Percentiles rank a stretch among this genome's conserved stretches.
Conservation (phyloP, 2,888 invertebrate species). For the Nasonovia ribisnigri region DNA sequence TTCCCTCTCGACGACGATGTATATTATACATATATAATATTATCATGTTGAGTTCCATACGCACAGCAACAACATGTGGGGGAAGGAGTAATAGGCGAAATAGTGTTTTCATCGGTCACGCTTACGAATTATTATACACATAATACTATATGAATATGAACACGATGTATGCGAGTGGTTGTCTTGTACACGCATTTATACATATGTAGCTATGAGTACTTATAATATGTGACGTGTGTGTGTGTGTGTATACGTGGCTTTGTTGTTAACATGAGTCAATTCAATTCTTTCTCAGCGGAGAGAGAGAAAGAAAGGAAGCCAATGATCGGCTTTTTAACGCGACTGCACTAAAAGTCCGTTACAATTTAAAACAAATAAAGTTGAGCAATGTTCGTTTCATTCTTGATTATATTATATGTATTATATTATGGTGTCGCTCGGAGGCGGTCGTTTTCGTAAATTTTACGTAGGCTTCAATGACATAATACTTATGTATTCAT, state of each 20-base stretch:
- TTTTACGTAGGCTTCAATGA: slow-evolving; percentile 40
- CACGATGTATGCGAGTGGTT: background rate
- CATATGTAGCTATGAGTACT: background rate
- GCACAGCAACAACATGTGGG: background rate
- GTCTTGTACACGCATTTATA: background rate
- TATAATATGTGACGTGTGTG: background rate
- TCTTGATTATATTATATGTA: background rate
- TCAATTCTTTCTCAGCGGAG: background rate
- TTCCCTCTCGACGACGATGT: background rate
- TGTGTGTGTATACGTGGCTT: background rate
- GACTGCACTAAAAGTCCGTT: background rate
- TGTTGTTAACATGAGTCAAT: slow-evolving; percentile 45
- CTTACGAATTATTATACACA: slow-evolving; percentile 42
- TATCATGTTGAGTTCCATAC: background rate
- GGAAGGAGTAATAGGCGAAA: background rate
- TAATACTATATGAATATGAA: slow-evolving; percentile 10
- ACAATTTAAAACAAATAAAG: slow-evolving; percentile 1
- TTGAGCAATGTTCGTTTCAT: background rate
- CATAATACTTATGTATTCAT: background rate
- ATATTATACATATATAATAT: background rate
- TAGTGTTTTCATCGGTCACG: slow-evolving; percentile 38
- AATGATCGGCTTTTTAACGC: background rate
- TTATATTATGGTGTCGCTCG: background rate
- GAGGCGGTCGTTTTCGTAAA: slow-evolving; percentile 20
- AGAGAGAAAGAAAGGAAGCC: background rate